Conservation (phyloP, 2,113 vertebrate genomes). For the Willisornis vidua region DNA sequence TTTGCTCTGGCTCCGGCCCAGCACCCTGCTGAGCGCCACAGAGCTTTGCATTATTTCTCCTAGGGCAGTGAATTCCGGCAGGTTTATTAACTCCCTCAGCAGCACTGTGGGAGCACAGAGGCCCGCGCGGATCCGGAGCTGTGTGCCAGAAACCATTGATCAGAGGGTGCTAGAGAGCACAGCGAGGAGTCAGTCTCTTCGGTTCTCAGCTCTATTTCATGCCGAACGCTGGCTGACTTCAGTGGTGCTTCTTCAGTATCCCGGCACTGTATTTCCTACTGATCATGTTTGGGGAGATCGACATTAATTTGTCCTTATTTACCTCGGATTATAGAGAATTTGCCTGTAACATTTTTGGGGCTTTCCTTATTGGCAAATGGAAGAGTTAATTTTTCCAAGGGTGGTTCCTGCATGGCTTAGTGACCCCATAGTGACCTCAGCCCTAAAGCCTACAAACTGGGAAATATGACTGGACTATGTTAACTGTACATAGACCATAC, state of each 20-base stretch:
- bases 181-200: neutral
- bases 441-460: neutral
- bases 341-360: neutral
- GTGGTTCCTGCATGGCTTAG: neutral
- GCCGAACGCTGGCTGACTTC: neutral
- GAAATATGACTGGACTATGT: neutral
- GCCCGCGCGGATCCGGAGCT: neutral
- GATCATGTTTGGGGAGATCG: neutral
- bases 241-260: neutral
- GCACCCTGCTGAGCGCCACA: neutral
- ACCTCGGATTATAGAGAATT: neutral
- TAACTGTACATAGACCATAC: neutral
- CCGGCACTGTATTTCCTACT: neutral
- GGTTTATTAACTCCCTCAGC: slow-evolving; percentile 48
- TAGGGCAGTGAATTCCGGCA: slow-evolving; percentile 11
- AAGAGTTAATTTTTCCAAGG: neutral
- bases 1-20: slow-evolving; percentile 7
- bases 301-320: neutral
- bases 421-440: neutral
- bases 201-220: neutral
- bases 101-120: neutral
- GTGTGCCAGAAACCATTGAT: neutral
- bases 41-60: neutral
- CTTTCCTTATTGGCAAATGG: neutral
- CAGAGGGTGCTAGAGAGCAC: slow-evolving; percentile 5